phyloP scores from a whole-genome alignment of 2,888 invertebrate genomes.

The Ganaspis brasiliensis region DNA sequence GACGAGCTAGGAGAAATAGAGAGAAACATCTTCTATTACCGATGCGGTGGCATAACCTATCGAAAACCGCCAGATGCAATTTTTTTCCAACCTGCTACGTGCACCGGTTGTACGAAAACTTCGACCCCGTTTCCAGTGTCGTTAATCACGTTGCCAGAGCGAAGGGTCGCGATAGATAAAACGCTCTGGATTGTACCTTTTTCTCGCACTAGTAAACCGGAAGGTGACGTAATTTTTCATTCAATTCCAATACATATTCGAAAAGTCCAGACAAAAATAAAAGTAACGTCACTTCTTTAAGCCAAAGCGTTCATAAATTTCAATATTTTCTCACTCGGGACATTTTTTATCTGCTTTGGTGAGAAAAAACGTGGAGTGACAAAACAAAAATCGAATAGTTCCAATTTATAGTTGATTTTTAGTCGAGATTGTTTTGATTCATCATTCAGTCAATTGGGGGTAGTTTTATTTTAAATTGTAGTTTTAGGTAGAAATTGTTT shows the following conservation, averaged over 20 bases:
- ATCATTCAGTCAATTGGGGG: too few species aligned
- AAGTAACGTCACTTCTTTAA: constrained; percentile 18
- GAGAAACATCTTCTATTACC: constrained; percentile 28
- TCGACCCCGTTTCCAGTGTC: constrained; percentile 62
- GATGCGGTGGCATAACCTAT: constrained; percentile 44
- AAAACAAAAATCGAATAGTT: too few species aligned
- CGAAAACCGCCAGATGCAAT: constrained; percentile 53
- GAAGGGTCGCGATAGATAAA: constrained; percentile 28
- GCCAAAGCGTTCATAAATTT: constrained; percentile 12
- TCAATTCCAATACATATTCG: constrained; percentile 14
- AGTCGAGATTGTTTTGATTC: too few species aligned
- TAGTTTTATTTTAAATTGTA: too few species aligned
- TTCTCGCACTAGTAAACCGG: constrained; percentile 27
- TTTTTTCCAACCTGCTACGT: constrained; percentile 60
- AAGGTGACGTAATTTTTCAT: constrained; percentile 34
- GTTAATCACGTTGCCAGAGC: constrained; percentile 67
- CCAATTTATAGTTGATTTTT: too few species aligned
- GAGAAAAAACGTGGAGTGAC: neutral
- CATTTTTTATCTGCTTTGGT: neutral
- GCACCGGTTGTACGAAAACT: constrained; percentile 69
- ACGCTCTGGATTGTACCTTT: constrained; percentile 5
- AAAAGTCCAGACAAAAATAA: constrained; percentile 22
- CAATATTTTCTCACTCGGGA: constrained; percentile 1
- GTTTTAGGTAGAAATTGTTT: too few species aligned
- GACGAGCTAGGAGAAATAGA: neutral